Percentiles rank a stretch among this genome's conserved stretches.
phyloP scores from a whole-genome alignment of 2,113 vertebrate genomes.

The Marcusenius ussheri region DNA sequence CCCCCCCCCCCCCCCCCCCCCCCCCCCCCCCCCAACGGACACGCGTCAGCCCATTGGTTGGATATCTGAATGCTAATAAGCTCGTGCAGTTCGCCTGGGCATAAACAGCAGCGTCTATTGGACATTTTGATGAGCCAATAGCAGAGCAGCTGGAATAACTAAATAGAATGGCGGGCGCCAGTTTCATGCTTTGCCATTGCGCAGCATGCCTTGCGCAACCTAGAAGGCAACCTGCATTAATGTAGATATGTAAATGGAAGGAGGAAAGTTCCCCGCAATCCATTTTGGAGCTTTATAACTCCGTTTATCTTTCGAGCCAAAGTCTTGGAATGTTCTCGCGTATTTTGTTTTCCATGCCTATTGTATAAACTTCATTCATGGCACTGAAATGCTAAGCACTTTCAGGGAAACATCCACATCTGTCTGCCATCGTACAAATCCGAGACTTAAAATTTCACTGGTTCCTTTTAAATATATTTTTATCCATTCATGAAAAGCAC shows the following conservation, averaged over 20 bases:
- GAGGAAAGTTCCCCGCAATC: neutral
- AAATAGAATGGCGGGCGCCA: conserved; percentile 49
- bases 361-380: neutral
- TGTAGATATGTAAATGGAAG: neutral
- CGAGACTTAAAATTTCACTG: neutral
- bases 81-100: conserved; percentile 63
- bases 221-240: conserved; percentile 1
- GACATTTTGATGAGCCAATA: conserved; percentile 52
- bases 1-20: no score
- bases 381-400: neutral
- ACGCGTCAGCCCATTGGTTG: conserved; percentile 63
- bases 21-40: no score
- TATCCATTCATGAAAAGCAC: neutral
- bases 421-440: neutral
- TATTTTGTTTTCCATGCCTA: neutral
- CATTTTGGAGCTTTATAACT: neutral
- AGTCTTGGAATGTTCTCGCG: neutral
- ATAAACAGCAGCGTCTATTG: conserved; percentile 62
- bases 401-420: neutral
- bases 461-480: neutral
- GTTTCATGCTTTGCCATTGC: conserved; percentile 48
- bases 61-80: conserved; percentile 74
- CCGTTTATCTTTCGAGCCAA: neutral
- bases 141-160: conserved; percentile 36
- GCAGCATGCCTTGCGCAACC: conserved; percentile 17